Percentiles rank a stretch among this genome's conserved stretches.
Conservation (phyloP, 2,113 vertebrate species). For the Tetrao urogallus region DNA sequence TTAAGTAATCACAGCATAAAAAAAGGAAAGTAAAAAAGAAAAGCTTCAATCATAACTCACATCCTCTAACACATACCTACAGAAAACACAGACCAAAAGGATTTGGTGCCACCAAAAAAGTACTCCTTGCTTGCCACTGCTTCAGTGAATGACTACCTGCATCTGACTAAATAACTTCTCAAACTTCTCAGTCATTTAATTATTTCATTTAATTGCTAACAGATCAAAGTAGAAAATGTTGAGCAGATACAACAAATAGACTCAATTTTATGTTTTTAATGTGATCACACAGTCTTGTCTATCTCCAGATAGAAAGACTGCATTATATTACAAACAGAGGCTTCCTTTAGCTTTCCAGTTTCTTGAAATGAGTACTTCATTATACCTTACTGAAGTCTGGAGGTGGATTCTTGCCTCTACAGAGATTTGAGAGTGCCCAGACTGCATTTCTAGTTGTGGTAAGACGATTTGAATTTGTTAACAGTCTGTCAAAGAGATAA, state of each 20-base stretch:
- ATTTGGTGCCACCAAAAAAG: not conserved
- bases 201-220: not conserved
- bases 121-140: not conserved
- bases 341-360: not conserved
- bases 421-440: conserved; percentile 93
- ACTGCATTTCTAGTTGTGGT: conserved; percentile 93
- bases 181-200: not conserved
- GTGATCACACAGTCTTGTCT: not conserved
- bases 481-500: conserved; percentile 78
- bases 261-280: too few relatives aligned
- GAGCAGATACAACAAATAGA: not conserved
- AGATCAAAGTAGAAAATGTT: not conserved
- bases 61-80: not conserved
- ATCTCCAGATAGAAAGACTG: not conserved
- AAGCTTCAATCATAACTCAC: not conserved
- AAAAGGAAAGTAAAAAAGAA: not conserved
- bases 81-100: not conserved
- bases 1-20: not conserved
- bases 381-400: conserved; percentile 91
- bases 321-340: not conserved
- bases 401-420: conserved; percentile 93
- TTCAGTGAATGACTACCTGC: not conserved
- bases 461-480: conserved; percentile 90
- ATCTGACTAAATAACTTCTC: not conserved
- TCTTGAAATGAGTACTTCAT: conserved; percentile 4